Percentiles rank a stretch among this genome's conserved stretches.
Evolutionary conservation across 2,888 invertebrate species (phyloP).

Genomic region (Aphelenchoides bicaudatus): DNA sequence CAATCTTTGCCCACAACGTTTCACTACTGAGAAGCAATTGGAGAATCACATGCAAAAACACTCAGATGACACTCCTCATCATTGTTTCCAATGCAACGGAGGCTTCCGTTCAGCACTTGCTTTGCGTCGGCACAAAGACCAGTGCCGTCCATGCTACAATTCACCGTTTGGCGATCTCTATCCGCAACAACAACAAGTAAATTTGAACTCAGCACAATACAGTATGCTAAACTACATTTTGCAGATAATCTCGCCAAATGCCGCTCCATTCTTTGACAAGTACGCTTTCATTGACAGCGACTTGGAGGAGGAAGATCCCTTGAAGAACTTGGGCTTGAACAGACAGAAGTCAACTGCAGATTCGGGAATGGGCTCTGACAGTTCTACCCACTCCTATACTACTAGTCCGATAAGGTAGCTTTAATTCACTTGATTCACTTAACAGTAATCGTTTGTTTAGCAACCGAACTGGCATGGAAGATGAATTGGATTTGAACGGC

Average conservation of each 20-base stretch:
- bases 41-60: conserved; percentile 43
- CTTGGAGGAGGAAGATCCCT: conserved; percentile 24
- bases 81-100: conserved; percentile 48
- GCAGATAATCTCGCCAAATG: conserved; percentile 31
- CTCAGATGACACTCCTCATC: conserved; percentile 46
- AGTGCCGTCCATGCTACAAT: conserved; percentile 47
- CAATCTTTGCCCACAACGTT: conserved; percentile 44
- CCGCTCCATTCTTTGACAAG: conserved; percentile 42
- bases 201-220: background rate
- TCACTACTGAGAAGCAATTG: conserved; percentile 45
- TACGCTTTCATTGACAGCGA: conserved; percentile 42
- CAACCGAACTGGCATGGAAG: conserved; percentile 6
- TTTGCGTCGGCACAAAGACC: conserved; percentile 55
- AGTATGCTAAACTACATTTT: background rate
- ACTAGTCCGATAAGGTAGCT: conserved; percentile 25
- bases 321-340: conserved; percentile 20
- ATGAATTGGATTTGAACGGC: conserved; percentile 20
- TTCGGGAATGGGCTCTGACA: conserved; percentile 32
- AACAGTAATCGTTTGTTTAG: too few species aligned
- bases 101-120: conserved; percentile 43
- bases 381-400: conserved; percentile 28
- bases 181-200: conserved; percentile 25
- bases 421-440: too few species aligned
- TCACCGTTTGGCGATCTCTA: conserved; percentile 39
- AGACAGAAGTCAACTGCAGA: conserved; percentile 29